phyloP scores from a whole-genome alignment of 1,140 invertebrate genomes.

The Neodiprion lecontei region DNA sequence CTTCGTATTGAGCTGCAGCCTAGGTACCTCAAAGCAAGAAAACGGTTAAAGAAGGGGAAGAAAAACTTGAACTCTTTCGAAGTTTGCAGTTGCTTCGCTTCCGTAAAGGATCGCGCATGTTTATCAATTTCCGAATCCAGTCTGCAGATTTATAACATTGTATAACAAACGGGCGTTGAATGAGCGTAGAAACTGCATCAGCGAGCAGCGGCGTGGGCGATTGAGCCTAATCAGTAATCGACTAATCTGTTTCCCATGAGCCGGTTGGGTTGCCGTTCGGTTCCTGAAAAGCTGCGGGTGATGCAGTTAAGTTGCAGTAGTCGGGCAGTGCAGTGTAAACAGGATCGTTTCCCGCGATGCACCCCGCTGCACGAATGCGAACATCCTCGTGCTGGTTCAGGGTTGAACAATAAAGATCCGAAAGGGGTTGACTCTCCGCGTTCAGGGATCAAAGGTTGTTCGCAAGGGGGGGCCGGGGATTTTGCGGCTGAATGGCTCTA shows the following conservation, averaged over 20 bases:
- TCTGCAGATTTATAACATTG: no score
- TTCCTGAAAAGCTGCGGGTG: not conserved
- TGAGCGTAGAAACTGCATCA: no score
- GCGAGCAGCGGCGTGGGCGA: no score
- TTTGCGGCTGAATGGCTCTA: constrained; percentile 46
- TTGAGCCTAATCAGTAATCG: not conserved
- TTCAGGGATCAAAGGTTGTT: constrained; percentile 52
- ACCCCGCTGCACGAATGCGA: not conserved
- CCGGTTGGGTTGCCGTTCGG: no score
- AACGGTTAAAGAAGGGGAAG: no score
- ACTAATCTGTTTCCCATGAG: not conserved
- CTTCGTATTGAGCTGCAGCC: no score
- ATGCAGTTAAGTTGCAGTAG: not conserved
- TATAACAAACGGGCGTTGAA: no score
- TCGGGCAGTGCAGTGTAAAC: not conserved
- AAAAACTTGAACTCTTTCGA: no score
- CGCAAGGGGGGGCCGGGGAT: constrained; percentile 45
- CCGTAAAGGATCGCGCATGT: no score
- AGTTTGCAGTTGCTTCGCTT: no score
- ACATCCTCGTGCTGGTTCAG: not conserved
- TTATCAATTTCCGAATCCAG: no score
- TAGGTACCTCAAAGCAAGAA: no score
- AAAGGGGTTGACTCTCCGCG: constrained; percentile 50
- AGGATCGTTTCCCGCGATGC: not conserved
- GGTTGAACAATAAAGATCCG: constrained; percentile 49